A percentile compares a stretch with the other conserved stretches of the same genome.
Evolutionary conservation across 2,113 vertebrate species (phyloP).

Genomic region (Neomonachus schauinslandi): DNA sequence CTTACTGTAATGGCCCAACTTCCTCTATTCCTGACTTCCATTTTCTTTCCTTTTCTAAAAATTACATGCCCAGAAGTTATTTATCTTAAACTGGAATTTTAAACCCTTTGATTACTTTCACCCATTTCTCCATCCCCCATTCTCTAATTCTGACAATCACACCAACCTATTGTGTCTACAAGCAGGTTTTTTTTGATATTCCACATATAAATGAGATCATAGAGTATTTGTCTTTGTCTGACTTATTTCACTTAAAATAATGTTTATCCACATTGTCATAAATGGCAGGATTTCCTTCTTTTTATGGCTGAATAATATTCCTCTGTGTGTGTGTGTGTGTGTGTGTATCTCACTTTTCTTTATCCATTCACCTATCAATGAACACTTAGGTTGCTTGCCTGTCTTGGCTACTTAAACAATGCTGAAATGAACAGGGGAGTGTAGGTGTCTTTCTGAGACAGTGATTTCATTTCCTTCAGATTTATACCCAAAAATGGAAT

Average conservation of each 20-base stretch:
- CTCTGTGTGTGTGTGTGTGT: not conserved
- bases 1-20: not conserved
- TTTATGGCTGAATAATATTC: not conserved
- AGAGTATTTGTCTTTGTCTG: not conserved
- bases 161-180: not conserved
- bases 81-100: not conserved
- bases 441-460: not conserved
- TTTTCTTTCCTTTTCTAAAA: not conserved
- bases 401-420: not conserved
- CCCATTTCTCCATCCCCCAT: not conserved
- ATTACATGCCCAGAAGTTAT: not conserved
- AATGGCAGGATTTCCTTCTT: not conserved
- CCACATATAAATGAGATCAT: not conserved
- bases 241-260: not conserved
- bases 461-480: not conserved
- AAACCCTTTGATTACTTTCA: not conserved
- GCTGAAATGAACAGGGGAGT: not conserved
- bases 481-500: not conserved
- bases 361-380: not conserved
- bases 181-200: not conserved
- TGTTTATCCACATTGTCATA: not conserved
- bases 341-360: not conserved
- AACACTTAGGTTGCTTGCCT: not conserved
- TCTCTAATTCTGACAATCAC: not conserved
- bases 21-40: accelerated